These are phyloP conservation scores for Nemotelus pantherinus DNA, from an alignment of 2,888 invertebrate genomes.

Conservation along the genomic window DNA sequence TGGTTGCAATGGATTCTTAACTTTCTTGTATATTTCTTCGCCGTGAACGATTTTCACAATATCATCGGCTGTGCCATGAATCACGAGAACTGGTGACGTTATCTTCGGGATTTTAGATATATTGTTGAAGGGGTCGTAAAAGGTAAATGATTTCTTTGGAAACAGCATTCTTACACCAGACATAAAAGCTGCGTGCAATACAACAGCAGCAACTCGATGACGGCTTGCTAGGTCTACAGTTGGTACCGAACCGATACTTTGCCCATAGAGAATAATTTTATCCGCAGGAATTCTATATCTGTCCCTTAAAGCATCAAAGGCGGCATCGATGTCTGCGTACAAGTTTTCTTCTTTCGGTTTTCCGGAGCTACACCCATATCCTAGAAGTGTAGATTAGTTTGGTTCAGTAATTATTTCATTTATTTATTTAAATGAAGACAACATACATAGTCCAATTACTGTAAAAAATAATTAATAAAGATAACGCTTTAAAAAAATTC, in stretches of 20 bases:
- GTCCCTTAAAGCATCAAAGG: constrained; percentile 91
- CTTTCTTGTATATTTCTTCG: constrained; percentile 94
- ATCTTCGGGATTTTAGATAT: constrained; percentile 99
- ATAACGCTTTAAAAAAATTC: no score
- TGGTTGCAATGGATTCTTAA: constrained; percentile 97
- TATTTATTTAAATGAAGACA: no score
- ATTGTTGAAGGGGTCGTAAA: constrained; percentile 98
- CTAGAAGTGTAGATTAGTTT: constrained; percentile 59
- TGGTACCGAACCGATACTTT: constrained; percentile 98
- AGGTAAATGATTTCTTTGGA: constrained; percentile 94
- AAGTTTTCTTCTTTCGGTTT: constrained; percentile 98
- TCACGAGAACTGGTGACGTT: constrained; percentile 95
- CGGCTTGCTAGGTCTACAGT: constrained; percentile 94
- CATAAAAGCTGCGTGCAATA: constrained; percentile 97
- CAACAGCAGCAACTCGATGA: constrained; percentile 93
- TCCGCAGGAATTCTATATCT: constrained; percentile 88
- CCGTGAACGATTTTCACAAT: constrained; percentile 99
- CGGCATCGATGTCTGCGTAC: constrained; percentile 97
- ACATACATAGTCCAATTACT: no score
- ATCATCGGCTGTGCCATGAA: constrained; percentile 99
- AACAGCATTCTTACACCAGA: constrained; percentile 98
- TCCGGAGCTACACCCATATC: constrained; percentile 94
- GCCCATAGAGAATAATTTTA: constrained; percentile 97
- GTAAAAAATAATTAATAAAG: no score
- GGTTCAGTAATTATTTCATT: no score